A percentile compares a stretch with the other conserved stretches of the same genome.
Evolutionary conservation across 1,140 invertebrate genomes (phyloP).

Genomic region (Hycleus cichorii): DNA sequence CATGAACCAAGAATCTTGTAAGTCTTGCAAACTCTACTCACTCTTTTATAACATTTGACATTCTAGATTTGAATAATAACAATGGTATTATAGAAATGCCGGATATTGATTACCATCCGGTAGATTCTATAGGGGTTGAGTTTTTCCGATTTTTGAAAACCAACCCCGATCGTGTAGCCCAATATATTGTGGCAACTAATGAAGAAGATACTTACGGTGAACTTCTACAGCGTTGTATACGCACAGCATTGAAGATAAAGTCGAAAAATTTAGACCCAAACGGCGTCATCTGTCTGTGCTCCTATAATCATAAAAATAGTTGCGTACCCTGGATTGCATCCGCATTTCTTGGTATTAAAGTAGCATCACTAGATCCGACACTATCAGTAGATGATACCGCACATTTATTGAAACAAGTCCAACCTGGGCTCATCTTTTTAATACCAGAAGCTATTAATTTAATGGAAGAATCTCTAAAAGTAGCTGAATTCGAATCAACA

Average conservation of each 20-base stretch:
- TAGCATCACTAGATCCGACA: conserved; percentile 17
- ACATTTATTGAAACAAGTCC: conserved; percentile 13
- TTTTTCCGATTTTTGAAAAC: conserved; percentile 4
- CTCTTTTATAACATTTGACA: too few relatives aligned
- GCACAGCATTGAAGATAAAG: conserved; percentile 17
- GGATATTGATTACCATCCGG: neutral
- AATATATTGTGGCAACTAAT: conserved; percentile 14
- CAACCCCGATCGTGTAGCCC: neutral
- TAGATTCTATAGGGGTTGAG: conserved; percentile 4
- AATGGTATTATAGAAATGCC: neutral
- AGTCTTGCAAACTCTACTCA: too few relatives aligned
- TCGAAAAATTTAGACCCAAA: conserved; percentile 5
- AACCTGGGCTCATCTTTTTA: conserved; percentile 19
- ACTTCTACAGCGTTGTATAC: conserved; percentile 13
- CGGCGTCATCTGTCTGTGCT: conserved; percentile 17
- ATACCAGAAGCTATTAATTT: conserved; percentile 1
- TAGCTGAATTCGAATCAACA: conserved; percentile 3
- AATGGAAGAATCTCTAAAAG: conserved; percentile 11
- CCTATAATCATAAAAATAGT: conserved; percentile 16
- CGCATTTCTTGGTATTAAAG: conserved; percentile 14
- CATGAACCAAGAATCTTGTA: too few relatives aligned
- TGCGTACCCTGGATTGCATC: conserved; percentile 18
- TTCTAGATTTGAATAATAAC: conserved; percentile 1
- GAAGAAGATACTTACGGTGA: conserved; percentile 16
- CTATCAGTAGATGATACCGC: conserved; percentile 11